phyloP scores from a whole-genome alignment of 2,113 vertebrate species.

The Trachemys scripta region DNA sequence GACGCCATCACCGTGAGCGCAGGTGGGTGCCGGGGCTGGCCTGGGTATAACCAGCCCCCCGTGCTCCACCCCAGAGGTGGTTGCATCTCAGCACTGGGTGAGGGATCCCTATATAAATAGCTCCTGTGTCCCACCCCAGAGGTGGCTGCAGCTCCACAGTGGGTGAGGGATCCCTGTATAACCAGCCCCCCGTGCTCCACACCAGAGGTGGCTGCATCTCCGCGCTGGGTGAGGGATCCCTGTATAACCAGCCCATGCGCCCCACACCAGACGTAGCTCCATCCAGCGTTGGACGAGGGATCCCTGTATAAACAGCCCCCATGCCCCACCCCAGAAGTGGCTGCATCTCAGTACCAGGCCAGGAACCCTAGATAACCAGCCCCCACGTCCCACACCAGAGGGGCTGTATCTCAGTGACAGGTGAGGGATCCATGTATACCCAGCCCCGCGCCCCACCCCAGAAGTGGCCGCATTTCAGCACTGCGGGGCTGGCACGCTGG shows the following conservation, averaged over 20 bases:
- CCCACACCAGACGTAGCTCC: not conserved
- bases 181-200: not conserved
- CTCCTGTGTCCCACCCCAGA: not conserved
- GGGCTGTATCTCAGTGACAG: not conserved
- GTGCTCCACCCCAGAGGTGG: not conserved
- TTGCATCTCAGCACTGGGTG: not conserved
- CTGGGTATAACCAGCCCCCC: too few relatives aligned
- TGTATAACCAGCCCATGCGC: not conserved
- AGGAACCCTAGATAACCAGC: not conserved
- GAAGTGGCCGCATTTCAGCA: not conserved
- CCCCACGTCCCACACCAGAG: not conserved
- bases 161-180: not conserved
- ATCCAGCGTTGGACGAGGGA: not conserved
- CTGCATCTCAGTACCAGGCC: not conserved
- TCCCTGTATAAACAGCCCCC: not conserved
- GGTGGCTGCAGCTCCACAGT: not conserved
- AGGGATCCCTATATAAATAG: not conserved
- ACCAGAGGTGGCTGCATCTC: not conserved
- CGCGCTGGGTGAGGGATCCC: not conserved
- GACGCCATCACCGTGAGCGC: constrained; percentile 95
- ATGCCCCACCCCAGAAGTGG: not conserved
- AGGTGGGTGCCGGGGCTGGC: constrained; percentile 77
- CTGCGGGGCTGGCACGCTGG: not conserved
- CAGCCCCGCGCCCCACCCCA: not conserved
- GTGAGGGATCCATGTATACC: not conserved